phyloP scores from a whole-genome alignment of 2,113 vertebrate genomes.

The Sylvilagus bachmani region DNA sequence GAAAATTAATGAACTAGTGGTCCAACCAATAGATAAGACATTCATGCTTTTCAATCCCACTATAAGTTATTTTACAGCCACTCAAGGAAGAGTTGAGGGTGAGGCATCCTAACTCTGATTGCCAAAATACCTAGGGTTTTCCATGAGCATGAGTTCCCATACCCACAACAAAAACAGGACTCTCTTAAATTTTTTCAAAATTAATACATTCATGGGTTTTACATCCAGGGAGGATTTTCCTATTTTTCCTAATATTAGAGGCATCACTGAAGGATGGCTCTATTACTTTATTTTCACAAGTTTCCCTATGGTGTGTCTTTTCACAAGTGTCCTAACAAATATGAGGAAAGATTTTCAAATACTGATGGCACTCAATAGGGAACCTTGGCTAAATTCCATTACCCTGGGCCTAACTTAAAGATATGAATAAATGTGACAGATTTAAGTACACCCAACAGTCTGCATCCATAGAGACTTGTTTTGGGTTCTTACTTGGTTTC shows the following conservation, averaged over 20 bases:
- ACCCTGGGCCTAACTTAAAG: too few relatives aligned
- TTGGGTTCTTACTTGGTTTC: too few relatives aligned
- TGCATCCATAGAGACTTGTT: too few relatives aligned
- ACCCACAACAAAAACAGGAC: background rate
- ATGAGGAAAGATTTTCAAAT: slow-evolving; percentile 9
- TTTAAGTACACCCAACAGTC: too few relatives aligned
- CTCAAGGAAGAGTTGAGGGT: background rate
- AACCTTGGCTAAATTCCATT: background rate
- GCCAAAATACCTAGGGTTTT: background rate
- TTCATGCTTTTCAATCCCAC: background rate
- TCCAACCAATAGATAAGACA: background rate
- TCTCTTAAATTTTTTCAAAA: background rate
- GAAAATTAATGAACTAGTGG: background rate
- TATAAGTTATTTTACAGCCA: background rate
- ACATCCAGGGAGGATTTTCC: background rate
- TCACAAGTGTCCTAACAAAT: background rate
- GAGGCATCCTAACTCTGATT: background rate
- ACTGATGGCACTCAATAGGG: background rate
- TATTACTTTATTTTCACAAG: background rate
- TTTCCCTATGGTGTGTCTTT: background rate
- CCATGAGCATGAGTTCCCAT: background rate
- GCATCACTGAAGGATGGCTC: background rate
- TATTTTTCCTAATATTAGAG: background rate
- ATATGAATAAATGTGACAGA: too few relatives aligned
- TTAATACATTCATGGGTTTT: background rate